A percentile compares a stretch with the other conserved stretches of the same genome.
These are phyloP conservation scores for Zaprionus taronus DNA, from an alignment of 1,140 invertebrate species.

Conservation along the genomic window DNA sequence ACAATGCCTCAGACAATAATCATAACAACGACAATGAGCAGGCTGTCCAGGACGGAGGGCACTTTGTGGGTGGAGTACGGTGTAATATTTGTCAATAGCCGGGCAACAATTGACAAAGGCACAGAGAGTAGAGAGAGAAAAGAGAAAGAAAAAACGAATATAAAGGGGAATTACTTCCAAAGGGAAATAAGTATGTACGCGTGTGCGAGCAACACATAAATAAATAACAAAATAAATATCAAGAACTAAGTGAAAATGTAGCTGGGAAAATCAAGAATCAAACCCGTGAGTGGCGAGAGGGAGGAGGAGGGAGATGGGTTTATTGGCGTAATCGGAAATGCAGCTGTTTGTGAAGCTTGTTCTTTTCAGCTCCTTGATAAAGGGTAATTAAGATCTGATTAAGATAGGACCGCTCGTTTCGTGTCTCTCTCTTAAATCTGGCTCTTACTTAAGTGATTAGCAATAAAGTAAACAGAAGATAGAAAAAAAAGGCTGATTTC, in stretches of 20 bases:
- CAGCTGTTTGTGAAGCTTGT: slow-evolving; percentile 23
- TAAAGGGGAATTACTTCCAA: not conserved
- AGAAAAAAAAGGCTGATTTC: slow-evolving; percentile 6
- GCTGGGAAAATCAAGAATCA: slow-evolving; percentile 1
- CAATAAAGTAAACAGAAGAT: slow-evolving; percentile 10
- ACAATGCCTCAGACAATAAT: slow-evolving; percentile 73
- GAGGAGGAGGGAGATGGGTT: not conserved
- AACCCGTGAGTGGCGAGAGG: not conserved
- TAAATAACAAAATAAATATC: slow-evolving; percentile 71
- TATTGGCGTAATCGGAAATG: slow-evolving; percentile 19
- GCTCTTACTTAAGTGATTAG: slow-evolving; percentile 34
- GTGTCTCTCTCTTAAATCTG: slow-evolving; percentile 15
- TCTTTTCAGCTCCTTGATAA: slow-evolving; percentile 14
- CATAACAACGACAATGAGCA: slow-evolving; percentile 64
- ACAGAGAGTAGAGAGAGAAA: slow-evolving; percentile 1
- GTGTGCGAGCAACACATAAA: slow-evolving; percentile 62
- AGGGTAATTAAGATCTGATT: slow-evolving; percentile 49
- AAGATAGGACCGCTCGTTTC: slow-evolving; percentile 21
- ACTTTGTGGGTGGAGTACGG: slow-evolving; percentile 4
- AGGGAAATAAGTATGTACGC: slow-evolving; percentile 28
- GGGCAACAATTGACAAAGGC: slow-evolving; percentile 71
- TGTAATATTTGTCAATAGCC: slow-evolving; percentile 79
- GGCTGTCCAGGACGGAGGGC: not conserved
- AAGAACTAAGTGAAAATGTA: slow-evolving; percentile 80
- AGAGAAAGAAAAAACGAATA: slow-evolving; percentile 11